Conservation (phyloP, 2,113 vertebrate genomes). For the Phyllopteryx taeniolatus region DNA sequence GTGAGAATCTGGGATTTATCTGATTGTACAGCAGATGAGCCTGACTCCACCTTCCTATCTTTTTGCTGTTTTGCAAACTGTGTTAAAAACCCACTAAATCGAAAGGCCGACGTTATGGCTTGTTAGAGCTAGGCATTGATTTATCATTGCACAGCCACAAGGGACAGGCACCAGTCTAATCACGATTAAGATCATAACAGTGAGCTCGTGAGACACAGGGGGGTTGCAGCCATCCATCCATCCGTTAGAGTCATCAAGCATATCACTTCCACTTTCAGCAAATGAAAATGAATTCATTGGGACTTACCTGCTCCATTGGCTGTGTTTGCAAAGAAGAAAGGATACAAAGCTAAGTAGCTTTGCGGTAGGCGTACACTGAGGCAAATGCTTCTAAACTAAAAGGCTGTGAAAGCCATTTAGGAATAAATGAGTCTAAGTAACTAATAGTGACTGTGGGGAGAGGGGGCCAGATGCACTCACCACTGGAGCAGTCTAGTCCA, state of each 20-base stretch:
- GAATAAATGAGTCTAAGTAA: slow-evolving; percentile 43
- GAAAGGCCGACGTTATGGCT: slow-evolving; percentile 33
- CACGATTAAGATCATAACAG: slow-evolving; percentile 64
- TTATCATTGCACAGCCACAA: slow-evolving; percentile 44
- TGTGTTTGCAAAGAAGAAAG: slow-evolving; percentile 69
- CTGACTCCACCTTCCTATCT: slow-evolving; percentile 25
- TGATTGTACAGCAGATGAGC: slow-evolving; percentile 59
- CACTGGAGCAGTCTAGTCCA: slow-evolving; percentile 96
- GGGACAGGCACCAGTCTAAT: slow-evolving; percentile 56
- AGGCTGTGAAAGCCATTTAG: slow-evolving; percentile 52
- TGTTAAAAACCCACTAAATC: slow-evolving; percentile 45
- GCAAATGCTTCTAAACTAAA: slow-evolving; percentile 23
- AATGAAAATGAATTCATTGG: slow-evolving; percentile 68
- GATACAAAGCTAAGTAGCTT: slow-evolving; percentile 69
- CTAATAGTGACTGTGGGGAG: slow-evolving; percentile 51
- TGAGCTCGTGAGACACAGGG: slow-evolving; percentile 39
- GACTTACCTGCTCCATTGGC: slow-evolving; percentile 69
- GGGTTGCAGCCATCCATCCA: slow-evolving; percentile 59
- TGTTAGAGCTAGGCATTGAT: slow-evolving; percentile 49
- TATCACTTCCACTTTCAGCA: slow-evolving; percentile 68
- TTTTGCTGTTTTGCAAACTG: neutral
- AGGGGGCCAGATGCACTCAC: slow-evolving; percentile 79
- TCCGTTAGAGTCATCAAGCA: slow-evolving; percentile 62
- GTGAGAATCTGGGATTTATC: slow-evolving; percentile 54
- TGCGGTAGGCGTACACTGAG: slow-evolving; percentile 47